Base-by-base conservation (phyloP, 1,140 invertebrate species). In the Acyrthosiphon pisum region DNA sequence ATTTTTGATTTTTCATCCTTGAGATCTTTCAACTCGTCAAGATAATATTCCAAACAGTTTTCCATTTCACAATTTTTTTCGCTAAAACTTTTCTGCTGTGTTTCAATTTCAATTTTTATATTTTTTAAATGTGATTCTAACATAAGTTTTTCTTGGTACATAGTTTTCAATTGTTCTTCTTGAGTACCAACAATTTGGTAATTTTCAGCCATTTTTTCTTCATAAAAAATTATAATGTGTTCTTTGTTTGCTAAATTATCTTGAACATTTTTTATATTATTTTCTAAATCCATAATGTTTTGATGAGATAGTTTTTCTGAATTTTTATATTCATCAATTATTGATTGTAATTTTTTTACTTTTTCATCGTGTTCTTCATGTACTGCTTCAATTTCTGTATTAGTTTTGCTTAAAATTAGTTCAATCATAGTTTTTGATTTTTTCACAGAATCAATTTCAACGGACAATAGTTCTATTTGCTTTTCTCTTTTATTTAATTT, bases 371-470 rank as follows among this genome's bases (percentile, higher is more conserved):
- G 56, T 93, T 93, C 91, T 93, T 93, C 91, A n/a, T 93, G 91
- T 41, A 93, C 56, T 8, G 44, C 81, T 53, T 93, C 91, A 41
- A 93, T 93, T 93, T 93, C 91, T 26, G 91, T 86, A n/a, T 93
- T 93, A 41, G 91, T 93, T 86, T 93, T 93, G n/a, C 6, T 93
- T 53, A 93, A 86, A 84, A 93, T 93, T n/a, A 93, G 37, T 84
- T 93, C 91, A n/a, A 93, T 93, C 91, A 93, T 93, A 41, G 48
- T 86, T 84, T 93, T 93, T 26, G 91, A n/a, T 56, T 93, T 93
- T 86, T 86, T 84, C 2, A 93, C 35, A 56, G 23, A 22, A 84
- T 93, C 91, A 2, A 93, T 56, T 93, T 93, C 91, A 30, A 30
- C 18, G 44, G 35, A 93, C 8, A 93, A 86, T 2, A 44, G 26